Conservation (phyloP, 1,140 invertebrate genomes). For the Hypsibius dujardini region DNA sequence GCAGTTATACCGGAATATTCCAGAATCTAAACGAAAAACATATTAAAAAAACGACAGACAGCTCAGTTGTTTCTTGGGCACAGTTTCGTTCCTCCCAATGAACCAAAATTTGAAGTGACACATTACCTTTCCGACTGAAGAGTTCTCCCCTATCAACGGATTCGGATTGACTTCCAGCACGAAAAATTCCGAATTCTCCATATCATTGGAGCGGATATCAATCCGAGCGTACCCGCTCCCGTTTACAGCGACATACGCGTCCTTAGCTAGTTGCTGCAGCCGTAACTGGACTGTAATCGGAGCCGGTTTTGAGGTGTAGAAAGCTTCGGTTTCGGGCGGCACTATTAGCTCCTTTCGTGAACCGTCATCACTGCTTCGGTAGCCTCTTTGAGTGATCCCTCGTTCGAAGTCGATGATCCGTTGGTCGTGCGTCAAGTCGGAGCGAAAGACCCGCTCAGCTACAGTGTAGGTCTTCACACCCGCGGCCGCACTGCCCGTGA, state of each 20-base stretch:
- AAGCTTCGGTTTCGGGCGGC: neutral
- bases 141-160: neutral
- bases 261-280: neutral
- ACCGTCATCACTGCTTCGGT: too few species aligned
- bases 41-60: too few species aligned
- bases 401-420: neutral
- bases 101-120: too few species aligned
- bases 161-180: slow-evolving; percentile 4
- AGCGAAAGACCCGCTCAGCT: neutral
- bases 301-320: neutral
- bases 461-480: neutral
- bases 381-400: too few species aligned
- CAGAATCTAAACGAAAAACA: too few species aligned
- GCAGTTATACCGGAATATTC: too few species aligned
- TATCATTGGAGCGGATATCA: slow-evolving; percentile 10
- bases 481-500: neutral
- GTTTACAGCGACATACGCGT: neutral
- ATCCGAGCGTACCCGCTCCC: slow-evolving; percentile 3
- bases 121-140: neutral
- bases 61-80: too few species aligned
- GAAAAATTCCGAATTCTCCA: neutral
- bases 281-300: neutral
- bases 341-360: too few species aligned
- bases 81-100: too few species aligned
- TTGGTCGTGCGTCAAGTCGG: neutral